Percentiles rank a stretch among this genome's conserved stretches.
These are phyloP conservation scores for Teleogryllus occipitalis DNA, from an alignment of 1,140 invertebrate genomes.

Conservation along the genomic window DNA sequence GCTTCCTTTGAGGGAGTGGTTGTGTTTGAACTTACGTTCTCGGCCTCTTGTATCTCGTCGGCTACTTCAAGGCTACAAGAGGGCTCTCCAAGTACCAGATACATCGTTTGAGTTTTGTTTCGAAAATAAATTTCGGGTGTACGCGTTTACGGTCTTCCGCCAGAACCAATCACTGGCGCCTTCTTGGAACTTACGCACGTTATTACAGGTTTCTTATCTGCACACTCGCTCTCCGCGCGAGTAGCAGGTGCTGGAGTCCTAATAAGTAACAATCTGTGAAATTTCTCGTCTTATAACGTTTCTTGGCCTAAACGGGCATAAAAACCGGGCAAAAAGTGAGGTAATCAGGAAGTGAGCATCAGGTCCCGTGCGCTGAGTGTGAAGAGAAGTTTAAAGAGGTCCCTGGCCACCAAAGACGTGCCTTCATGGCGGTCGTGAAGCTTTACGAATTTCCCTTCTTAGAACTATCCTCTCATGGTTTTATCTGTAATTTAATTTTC, in stretches of 20 bases:
- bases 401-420: no score
- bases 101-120: not conserved
- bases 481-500: no score
- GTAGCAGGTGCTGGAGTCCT: not conserved
- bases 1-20: no score
- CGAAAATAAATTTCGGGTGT: not conserved
- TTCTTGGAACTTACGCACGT: not conserved
- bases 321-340: not conserved
- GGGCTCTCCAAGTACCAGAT: not conserved
- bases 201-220: not conserved
- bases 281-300: not conserved
- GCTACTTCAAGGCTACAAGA: no score
- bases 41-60: no score
- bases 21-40: no score
- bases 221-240: not conserved
- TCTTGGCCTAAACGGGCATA: not conserved
- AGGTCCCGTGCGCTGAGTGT: not conserved
- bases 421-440: no score
- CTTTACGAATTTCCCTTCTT: no score
- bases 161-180: not conserved
- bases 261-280: slow-evolving; percentile 1
- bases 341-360: not conserved
- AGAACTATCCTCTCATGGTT: no score
- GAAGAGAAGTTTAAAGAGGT: not conserved
- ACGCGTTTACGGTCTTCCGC: not conserved